Conservation (phyloP, 1,140 invertebrate species). For the Drosophila jambulina region DNA sequence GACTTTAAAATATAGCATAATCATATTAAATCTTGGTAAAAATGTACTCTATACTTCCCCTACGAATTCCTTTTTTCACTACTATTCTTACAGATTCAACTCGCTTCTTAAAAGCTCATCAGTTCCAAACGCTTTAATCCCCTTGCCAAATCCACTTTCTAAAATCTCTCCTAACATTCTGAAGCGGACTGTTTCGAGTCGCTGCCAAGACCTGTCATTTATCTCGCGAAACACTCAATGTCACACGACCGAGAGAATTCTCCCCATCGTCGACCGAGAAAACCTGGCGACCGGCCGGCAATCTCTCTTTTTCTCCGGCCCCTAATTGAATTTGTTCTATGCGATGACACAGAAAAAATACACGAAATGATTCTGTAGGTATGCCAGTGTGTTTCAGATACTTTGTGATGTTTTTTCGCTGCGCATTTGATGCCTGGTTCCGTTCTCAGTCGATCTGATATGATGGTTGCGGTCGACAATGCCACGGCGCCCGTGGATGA, state of each 20-base stretch:
- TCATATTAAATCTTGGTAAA: not conserved
- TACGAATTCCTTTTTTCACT: not conserved
- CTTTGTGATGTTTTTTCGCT: constrained; percentile 58
- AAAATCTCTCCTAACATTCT: constrained; percentile 26
- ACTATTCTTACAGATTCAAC: not conserved
- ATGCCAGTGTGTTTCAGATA: constrained; percentile 14
- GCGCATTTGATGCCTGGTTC: constrained; percentile 69
- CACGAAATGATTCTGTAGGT: constrained; percentile 31
- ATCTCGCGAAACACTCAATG: constrained; percentile 60
- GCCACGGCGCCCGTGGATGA: constrained; percentile 37
- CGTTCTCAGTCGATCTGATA: constrained; percentile 38
- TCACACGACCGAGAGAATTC: constrained; percentile 35
- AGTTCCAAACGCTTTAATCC: constrained; percentile 16
- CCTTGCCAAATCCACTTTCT: constrained; percentile 37
- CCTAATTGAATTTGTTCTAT: constrained; percentile 59
- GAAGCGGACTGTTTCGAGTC: constrained; percentile 20
- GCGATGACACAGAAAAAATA: constrained; percentile 54
- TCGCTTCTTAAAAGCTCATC: not conserved
- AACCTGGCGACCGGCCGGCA: constrained; percentile 47
- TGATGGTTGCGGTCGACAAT: constrained; percentile 44
- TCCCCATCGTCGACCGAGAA: constrained; percentile 18
- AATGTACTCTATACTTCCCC: no score
- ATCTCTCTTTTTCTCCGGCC: constrained; percentile 32
- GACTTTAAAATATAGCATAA: not conserved
- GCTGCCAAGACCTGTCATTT: constrained; percentile 59